Conservation (phyloP, 2,888 invertebrate species). For the Drosophila aldrichi region DNA sequence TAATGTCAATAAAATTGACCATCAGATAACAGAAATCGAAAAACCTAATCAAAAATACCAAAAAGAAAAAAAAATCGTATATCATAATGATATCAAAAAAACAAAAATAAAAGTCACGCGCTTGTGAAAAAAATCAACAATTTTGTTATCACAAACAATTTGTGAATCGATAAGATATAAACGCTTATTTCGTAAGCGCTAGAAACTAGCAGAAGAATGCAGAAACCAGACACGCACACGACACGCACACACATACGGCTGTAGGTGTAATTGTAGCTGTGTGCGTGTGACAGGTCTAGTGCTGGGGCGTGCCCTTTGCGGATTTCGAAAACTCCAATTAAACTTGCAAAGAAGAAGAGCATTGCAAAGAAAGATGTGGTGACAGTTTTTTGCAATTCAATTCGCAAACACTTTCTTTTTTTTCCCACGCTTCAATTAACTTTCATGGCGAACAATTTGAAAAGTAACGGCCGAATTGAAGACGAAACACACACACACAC, state of each 20-base stretch:
- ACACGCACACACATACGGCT: not conserved
- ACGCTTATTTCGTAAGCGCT: constrained; percentile 29
- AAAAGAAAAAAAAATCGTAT: not conserved
- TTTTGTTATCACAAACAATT: constrained; percentile 44
- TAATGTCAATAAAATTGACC: constrained; percentile 30
- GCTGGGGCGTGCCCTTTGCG: constrained; percentile 34
- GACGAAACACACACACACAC: constrained; percentile 5
- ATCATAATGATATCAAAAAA: constrained; percentile 15
- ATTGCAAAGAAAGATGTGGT: constrained; percentile 23
- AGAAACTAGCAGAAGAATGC: constrained; percentile 13
- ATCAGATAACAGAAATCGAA: constrained; percentile 23
- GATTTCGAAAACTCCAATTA: constrained; percentile 22
- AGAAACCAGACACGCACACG: not conserved
- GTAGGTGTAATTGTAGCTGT: not conserved
- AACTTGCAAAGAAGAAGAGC: constrained; percentile 5
- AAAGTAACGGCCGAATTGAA: constrained; percentile 49
- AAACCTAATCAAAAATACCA: constrained; percentile 37
- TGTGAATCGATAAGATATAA: constrained; percentile 56
- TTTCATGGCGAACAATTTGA: constrained; percentile 40
- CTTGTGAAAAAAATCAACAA: constrained; percentile 31
- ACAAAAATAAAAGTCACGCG: constrained; percentile 42
- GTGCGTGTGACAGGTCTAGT: constrained; percentile 18
- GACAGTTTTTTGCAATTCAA: constrained; percentile 50
- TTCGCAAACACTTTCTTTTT: constrained; percentile 70
- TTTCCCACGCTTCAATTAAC: constrained; percentile 68